Evolutionary conservation across 2,797 vertebrate species (phyloP).

Genomic region (Naso thynnoides): DNA sequence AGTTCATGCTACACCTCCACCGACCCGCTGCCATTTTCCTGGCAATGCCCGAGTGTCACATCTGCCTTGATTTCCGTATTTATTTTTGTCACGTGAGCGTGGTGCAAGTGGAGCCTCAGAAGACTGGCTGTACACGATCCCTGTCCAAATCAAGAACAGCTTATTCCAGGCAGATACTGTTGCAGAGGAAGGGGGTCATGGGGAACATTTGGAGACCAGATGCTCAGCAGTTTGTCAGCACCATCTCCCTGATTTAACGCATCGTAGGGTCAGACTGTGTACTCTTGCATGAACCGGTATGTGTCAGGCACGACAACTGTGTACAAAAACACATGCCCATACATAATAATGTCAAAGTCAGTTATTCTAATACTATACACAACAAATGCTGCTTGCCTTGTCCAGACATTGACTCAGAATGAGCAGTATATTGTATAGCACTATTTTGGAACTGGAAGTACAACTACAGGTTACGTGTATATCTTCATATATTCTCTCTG

Average conservation of each 20-base stretch:
- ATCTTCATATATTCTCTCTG: background rate
- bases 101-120: conserved; percentile 61
- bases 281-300: conserved; percentile 65
- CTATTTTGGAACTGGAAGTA: conserved; percentile 14
- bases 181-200: conserved; percentile 69
- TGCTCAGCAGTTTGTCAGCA: conserved; percentile 81
- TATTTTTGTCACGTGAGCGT: conserved; percentile 85
- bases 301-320: conserved; percentile 74
- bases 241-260: conserved; percentile 72
- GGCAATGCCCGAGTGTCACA: conserved; percentile 62
- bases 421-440: background rate
- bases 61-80: conserved; percentile 81
- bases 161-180: conserved; percentile 74
- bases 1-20: conserved; percentile 47
- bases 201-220: conserved; percentile 88
- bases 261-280: conserved; percentile 71
- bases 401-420: conserved; percentile 18
- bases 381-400: conserved; percentile 51
- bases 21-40: conserved; percentile 72
- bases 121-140: conserved; percentile 71
- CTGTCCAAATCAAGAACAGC: conserved; percentile 80
- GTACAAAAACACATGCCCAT: conserved; percentile 71
- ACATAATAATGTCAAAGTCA: conserved; percentile 75
- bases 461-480: background rate
- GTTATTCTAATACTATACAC: conserved; percentile 51